Base-by-base conservation (phyloP, 2,888 invertebrate genomes). In the Limnephilus auricula region DNA sequence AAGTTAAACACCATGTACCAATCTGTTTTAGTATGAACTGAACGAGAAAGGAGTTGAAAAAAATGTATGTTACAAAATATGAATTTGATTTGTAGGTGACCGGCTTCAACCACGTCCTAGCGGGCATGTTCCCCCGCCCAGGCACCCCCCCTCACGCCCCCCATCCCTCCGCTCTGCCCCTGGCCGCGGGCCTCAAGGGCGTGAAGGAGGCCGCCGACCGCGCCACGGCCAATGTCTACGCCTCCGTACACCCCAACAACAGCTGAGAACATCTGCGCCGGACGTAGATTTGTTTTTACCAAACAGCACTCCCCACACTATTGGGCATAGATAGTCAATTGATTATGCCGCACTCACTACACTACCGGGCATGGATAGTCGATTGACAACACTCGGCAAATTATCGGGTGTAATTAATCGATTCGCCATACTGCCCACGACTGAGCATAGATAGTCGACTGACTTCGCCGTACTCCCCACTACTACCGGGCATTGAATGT, bases 71-170 rank as follows among this genome's bases (percentile, higher is more conserved):
- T 1, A 25, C 6, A 65, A 25, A 9, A 65, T 25, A 25, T 65
- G 5, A 2, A 9, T 31, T 82, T 45, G 31, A n/a, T 91, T 90
- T 90, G 65, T 94, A 97, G 97, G 96, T 96, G 86, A 96, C 96
- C 93, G 99, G 99, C 25, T 99, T 99, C 95, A 98, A 99, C 95
- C 96, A 97, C 94, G 98, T 99, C 2, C 95, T 99, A 12, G 96
- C 96, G 93, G 96, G 96, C 92, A 97, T 98, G 97, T 98, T 97
- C 95, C 97, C 97, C 13, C 94, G 95, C 18, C 89, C 94, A 2
- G 37, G 80, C 5, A 31, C 91, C 34, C 91, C 94, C 31, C 94
- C 94, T 1, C 93, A 94, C 92, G 93, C 94, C 30, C 94, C 94
- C 94, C 45, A 40, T 15, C 18, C 93, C 85, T 90, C 92, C 79